Evolutionary conservation across 2,113 vertebrate genomes (phyloP).

Genomic region (Hippocampus mohnikei): DNA sequence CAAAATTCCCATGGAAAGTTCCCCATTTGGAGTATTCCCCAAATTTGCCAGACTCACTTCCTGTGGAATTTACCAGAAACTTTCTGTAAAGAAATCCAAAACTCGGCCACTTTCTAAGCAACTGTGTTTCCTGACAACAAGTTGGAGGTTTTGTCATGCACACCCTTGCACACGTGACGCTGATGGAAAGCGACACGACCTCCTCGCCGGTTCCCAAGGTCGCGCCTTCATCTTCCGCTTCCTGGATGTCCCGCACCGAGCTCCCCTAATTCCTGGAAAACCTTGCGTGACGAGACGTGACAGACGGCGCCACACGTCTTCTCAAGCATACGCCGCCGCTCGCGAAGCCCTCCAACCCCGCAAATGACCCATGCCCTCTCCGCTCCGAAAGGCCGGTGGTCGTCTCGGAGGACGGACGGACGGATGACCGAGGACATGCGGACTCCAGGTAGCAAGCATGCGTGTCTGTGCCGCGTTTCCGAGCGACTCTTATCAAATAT

Average conservation of each 20-base stretch:
- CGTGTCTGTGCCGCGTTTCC: background rate
- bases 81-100: too few species aligned
- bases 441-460: slow-evolving; percentile 11
- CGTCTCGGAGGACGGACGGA: slow-evolving; percentile 12
- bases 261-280: slow-evolving; percentile 3
- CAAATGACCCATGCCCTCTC: slow-evolving; percentile 37
- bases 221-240: background rate
- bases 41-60: background rate
- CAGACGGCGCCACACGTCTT: slow-evolving; percentile 17
- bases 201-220: background rate
- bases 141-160: background rate
- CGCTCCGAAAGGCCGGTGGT: background rate
- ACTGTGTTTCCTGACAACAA: background rate
- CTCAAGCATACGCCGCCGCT: slow-evolving; percentile 30
- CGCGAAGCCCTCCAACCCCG: background rate
- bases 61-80: too few species aligned
- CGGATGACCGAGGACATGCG: slow-evolving; percentile 17
- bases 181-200: background rate
- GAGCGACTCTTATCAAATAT: slow-evolving; percentile 26
- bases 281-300: slow-evolving; percentile 24
- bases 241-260: background rate
- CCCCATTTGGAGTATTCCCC: too few species aligned
- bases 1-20: too few species aligned
- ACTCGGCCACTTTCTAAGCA: too few species aligned
- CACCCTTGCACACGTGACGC: background rate